Conservation (phyloP, 2,113 vertebrate genomes). For the Vulpes lagopus region DNA sequence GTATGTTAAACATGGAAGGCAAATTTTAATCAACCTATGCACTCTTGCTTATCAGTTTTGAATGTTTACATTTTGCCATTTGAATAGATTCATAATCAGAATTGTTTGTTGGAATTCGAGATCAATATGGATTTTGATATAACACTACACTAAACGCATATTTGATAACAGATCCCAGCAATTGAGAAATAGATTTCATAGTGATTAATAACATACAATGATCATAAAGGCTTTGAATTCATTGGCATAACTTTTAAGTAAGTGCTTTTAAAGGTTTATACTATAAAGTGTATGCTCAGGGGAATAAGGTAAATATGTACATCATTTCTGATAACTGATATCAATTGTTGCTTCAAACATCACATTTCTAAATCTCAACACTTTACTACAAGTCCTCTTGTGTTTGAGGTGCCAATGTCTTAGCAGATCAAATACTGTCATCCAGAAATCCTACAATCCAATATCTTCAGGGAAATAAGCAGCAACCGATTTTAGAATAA, state of each 20-base stretch:
- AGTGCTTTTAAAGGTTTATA: not conserved
- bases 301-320: not conserved
- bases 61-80: not conserved
- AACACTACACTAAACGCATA: not conserved
- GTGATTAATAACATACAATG: not conserved
- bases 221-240: not conserved
- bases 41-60: not conserved
- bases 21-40: not conserved
- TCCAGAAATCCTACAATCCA: not conserved
- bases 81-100: not conserved
- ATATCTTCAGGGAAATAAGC: not conserved
- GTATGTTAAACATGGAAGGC: not conserved
- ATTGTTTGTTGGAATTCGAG: not conserved
- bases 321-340: not conserved
- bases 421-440: constrained; percentile 8
- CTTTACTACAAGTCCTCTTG: not conserved
- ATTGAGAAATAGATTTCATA: not conserved
- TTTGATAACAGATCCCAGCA: not conserved
- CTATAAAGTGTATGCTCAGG: not conserved
- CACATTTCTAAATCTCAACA: constrained; percentile 1
- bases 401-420: not conserved
- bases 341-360: not conserved
- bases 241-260: not conserved
- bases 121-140: not conserved
- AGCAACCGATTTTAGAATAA: not conserved